Conservation (phyloP, 37 sponge, comb jelly and placozoan species). For the Amphimedon queenslandica region DNA sequence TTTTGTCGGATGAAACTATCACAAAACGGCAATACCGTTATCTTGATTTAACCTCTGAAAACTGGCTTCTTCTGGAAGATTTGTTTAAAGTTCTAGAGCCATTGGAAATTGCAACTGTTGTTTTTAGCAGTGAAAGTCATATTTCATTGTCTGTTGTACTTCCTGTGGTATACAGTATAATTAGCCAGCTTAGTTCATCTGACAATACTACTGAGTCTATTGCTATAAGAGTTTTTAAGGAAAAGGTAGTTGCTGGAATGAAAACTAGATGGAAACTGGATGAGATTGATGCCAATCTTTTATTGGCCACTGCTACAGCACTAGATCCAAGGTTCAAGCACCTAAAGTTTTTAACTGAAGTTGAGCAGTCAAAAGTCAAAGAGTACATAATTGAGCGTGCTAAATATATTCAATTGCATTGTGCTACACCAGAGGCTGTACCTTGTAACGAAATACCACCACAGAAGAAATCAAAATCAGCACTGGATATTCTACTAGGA, state of each 20-base stretch:
- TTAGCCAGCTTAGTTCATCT: not conserved
- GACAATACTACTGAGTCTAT: not conserved
- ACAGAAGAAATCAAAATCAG: slow-evolving; percentile 7
- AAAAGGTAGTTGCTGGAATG: slow-evolving; percentile 6
- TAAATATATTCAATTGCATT: not conserved
- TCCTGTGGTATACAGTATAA: slow-evolving; percentile 6
- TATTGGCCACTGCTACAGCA: slow-evolving; percentile 18
- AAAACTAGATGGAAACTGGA: slow-evolving; percentile 6
- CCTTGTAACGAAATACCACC: not conserved
- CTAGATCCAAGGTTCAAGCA: slow-evolving; percentile 18
- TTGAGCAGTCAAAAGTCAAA: slow-evolving; percentile 7
- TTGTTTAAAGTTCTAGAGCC: slow-evolving; percentile 4
- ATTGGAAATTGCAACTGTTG: slow-evolving; percentile 14
- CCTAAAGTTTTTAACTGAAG: slow-evolving; percentile 3
- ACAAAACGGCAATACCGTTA: slow-evolving; percentile 9
- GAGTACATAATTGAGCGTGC: not conserved
- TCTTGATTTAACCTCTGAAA: slow-evolving; percentile 11
- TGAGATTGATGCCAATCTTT: slow-evolving; percentile 5
- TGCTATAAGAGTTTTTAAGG: not conserved
- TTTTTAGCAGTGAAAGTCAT: slow-evolving; percentile 17
- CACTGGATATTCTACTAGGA: slow-evolving; percentile 10
- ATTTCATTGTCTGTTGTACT: slow-evolving; percentile 14
- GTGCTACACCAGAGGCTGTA: not conserved
- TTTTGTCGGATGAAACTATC: slow-evolving; percentile 32
- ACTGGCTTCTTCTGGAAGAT: slow-evolving; percentile 12